Base-by-base conservation (phyloP, 2,888 invertebrate genomes). In the Incurvaria masculella region DNA sequence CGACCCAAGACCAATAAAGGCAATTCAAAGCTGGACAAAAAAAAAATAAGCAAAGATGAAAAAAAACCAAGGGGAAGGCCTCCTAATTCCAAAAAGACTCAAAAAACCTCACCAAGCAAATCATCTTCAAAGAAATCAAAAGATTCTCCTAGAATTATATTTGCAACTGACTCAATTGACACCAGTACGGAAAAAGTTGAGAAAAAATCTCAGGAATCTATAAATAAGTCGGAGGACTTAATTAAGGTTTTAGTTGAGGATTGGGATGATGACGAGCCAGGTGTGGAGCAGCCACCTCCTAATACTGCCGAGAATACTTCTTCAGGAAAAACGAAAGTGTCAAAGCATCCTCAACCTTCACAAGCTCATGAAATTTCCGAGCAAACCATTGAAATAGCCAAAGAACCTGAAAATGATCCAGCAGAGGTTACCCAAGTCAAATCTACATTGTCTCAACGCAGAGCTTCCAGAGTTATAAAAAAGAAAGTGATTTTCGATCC, bases 401-500 rank as follows among this genome's bases (percentile, higher is more conserved):
- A 41, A 17, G 40, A 6, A 21, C 4, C 41, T 6, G 21, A 39
- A 6, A 41, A 46, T 18, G 14, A 14, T 14, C 8, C 16, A 6
- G 21, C 11, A 8, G 27, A 19, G 21, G 21, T n/a, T 17, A 16
- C 54, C 61, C 69, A 72, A 48, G 62, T 60, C 19, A 61, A 59
- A 52, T 51, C 53, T 43, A 54, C 59, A 42, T 68, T 65, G 50
- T 71, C 72, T 2, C 72, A 71, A 51, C 63, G 69, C 43, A 65
- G 79, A 57, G 60, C 69, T 27, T 66, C 73, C 17, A 68, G 88
- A 56, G 76, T 87, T 18, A 86, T 88, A 21, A 88, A 87, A 60
- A 84, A 83, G 53, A 88, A 88, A 68, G 82, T 87, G 4, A 87
- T 87, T 54, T 88, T 86, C 83, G 88, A 88, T 66, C 88, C 88